Evolutionary conservation across 2,888 invertebrate species (phyloP).

Genomic region (Neoascia interrupta): DNA sequence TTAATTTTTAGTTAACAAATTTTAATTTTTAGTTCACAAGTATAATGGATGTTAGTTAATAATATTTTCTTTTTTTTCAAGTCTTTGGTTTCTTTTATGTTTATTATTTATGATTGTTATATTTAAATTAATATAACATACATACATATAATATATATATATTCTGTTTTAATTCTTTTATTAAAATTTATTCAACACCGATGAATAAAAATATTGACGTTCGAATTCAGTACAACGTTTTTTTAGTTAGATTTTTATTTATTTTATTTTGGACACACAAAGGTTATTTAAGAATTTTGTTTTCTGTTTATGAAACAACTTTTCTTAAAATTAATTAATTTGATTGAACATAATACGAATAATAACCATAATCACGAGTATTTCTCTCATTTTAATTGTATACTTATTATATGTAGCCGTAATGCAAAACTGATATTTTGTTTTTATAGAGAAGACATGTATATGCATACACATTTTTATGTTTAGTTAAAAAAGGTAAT

Average conservation of each 20-base stretch:
- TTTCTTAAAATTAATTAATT: background rate
- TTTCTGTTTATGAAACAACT: constrained; percentile 13
- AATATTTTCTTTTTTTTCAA: constrained; percentile 28
- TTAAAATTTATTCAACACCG: constrained; percentile 53
- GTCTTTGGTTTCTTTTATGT: constrained; percentile 50
- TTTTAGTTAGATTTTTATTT: constrained; percentile 43
- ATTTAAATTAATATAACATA: constrained; percentile 39
- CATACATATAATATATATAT: constrained; percentile 31
- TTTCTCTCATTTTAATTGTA: constrained; percentile 9
- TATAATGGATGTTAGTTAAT: constrained; percentile 7
- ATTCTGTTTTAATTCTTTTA: constrained; percentile 9
- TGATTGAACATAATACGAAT: too few species aligned
- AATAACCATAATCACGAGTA: constrained; percentile 42
- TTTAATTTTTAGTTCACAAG: constrained; percentile 20
- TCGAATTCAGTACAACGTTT: constrained; percentile 59
- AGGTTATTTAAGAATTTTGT: constrained; percentile 7
- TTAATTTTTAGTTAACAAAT: constrained; percentile 15
- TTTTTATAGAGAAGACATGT: background rate
- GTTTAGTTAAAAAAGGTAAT: background rate
- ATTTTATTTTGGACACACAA: constrained; percentile 40
- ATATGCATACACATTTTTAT: background rate
- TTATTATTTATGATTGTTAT: constrained; percentile 15
- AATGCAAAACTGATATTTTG: constrained; percentile 37
- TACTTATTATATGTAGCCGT: constrained; percentile 22
- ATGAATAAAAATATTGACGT: constrained; percentile 66